Conservation (phyloP, 2,888 invertebrate species). For the Mycalesis mineus region DNA sequence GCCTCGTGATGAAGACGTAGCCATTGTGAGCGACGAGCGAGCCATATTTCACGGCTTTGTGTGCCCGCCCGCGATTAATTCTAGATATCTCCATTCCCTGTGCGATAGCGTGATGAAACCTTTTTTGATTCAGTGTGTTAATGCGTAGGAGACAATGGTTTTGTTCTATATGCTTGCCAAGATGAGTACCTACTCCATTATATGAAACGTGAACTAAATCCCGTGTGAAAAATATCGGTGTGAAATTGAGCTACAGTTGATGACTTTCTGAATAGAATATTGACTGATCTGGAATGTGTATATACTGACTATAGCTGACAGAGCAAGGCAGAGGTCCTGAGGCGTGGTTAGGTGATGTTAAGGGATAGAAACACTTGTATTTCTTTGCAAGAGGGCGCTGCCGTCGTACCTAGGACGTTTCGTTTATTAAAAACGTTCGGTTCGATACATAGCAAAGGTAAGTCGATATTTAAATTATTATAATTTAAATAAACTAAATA, state of each 20-base stretch:
- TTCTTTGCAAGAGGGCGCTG: too few relatives aligned
- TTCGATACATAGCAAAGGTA: too few relatives aligned
- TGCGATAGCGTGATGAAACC: slow-evolving; percentile 73
- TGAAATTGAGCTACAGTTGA: not conserved
- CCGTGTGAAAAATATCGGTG: not conserved
- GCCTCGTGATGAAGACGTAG: slow-evolving; percentile 77
- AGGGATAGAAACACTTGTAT: too few relatives aligned
- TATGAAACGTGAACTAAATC: not conserved
- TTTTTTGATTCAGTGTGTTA: slow-evolving; percentile 58
- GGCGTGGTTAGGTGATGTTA: too few relatives aligned
- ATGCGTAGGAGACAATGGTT: slow-evolving; percentile 45
- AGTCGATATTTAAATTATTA: too few relatives aligned
- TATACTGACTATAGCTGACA: too few relatives aligned
- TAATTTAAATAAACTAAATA: too few relatives aligned
- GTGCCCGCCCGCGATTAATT: slow-evolving; percentile 73
- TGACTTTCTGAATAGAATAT: not conserved
- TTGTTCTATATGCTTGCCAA: not conserved
- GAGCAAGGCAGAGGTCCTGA: too few relatives aligned
- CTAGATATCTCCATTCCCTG: slow-evolving; percentile 76
- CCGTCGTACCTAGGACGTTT: too few relatives aligned
- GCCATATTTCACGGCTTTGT: slow-evolving; percentile 77
- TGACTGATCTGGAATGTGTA: not conserved
- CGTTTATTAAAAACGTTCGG: too few relatives aligned
- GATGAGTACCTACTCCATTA: not conserved
- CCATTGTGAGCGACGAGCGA: slow-evolving; percentile 75